A percentile compares a stretch with the other conserved stretches of the same genome.
These are phyloP conservation scores for Conomelus anceps DNA, from an alignment of 2,888 invertebrate genomes.

Conservation along the genomic window DNA sequence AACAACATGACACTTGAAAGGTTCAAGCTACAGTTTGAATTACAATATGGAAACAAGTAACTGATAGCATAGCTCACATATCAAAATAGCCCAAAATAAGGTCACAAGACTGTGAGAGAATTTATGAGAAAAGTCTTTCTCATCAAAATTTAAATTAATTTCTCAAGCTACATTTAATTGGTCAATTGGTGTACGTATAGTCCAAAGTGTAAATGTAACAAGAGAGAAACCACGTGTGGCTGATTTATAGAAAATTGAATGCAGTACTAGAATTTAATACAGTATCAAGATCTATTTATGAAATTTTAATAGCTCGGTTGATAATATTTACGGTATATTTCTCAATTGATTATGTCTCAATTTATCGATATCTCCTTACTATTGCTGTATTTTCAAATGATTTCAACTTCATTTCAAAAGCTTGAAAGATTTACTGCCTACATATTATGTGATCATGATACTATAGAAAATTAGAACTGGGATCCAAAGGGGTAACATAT, in stretches of 20 bases:
- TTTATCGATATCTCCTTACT: background rate
- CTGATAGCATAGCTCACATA: background rate
- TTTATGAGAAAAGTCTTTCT: background rate
- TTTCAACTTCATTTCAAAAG: too few relatives aligned
- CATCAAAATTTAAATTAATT: background rate
- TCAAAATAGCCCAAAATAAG: background rate
- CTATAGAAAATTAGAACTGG: too few relatives aligned
- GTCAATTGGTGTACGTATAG: background rate
- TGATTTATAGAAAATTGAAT: background rate
- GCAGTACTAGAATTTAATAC: background rate
- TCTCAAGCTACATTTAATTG: background rate
- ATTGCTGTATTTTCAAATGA: too few relatives aligned
- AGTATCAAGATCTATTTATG: background rate
- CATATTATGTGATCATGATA: too few relatives aligned
- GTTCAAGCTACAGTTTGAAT: background rate
- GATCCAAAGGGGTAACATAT: too few relatives aligned
- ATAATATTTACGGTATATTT: background rate
- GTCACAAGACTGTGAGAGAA: background rate
- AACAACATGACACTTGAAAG: background rate
- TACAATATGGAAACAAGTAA: background rate
- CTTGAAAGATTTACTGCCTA: too few relatives aligned
- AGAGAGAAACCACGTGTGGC: background rate
- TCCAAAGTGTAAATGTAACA: background rate
- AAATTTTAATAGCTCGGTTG: background rate
- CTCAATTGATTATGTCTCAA: background rate